Base-by-base conservation (phyloP, 2,888 invertebrate species). In the Uropetala carovei region DNA sequence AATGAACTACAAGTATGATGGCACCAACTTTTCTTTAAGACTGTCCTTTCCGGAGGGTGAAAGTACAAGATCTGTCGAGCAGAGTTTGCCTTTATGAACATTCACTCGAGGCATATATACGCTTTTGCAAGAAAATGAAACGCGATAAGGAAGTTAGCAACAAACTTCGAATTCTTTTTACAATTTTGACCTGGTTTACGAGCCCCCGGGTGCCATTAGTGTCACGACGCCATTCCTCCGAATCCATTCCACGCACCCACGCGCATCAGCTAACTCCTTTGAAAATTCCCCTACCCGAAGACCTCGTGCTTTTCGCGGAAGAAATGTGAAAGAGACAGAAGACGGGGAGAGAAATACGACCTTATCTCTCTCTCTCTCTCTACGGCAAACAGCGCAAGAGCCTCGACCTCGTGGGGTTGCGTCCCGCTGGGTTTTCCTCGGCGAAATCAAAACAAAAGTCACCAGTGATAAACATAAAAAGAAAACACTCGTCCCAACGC, bases 101-200 rank as follows among this genome's bases (percentile, higher is more conserved):
- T 75, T 27, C 22, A 75, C 27, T 75, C 4, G 27, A n/a, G 75
- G 22, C 22, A 75, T 4, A 75, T 22, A 22, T 27, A 22, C 27
- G 75, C 13, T 75, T 68, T 75, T 75, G 75, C 75, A 75, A 13
- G 22, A 13, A 75, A 75, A 75, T 75, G 75, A 75, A n/a, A 68
- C n/a, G 75, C 75, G 22, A 0, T 0, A 13, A 11, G 22, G 27
- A 14, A n/a, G 13, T 22, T 27, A 27, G 22, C n/a, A 13, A 75
- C 75, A 68, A 68, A 68, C 18, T 9, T 68, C 14, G 64, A 64
- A n/a, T 18, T 64, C n/a, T 22, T 22, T 75, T 22, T 27, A 27
- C 22, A 27, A 13, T 75, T 22, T 68, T 68, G 68, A 68, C 68
- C 68, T 27, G 75, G 22, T 75, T 75, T 75, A 75, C 75, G 75